Percentiles rank a stretch among this genome's conserved stretches.
Conservation (phyloP, 1,140 invertebrate genomes). For the Tenebrio molitor region DNA sequence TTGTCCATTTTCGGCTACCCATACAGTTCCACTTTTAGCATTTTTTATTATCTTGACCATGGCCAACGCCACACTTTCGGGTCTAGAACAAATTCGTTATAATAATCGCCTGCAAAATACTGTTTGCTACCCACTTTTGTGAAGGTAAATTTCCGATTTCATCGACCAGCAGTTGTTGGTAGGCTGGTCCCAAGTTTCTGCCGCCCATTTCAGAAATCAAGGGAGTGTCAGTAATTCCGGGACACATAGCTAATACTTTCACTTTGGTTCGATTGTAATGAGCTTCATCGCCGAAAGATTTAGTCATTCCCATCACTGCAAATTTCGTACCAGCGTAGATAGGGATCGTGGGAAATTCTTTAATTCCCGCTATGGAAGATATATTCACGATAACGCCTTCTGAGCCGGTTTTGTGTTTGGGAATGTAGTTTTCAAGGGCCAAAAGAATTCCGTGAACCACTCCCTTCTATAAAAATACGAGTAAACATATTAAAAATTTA, state of each 20-base stretch:
- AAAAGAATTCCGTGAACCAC: slow-evolving; percentile 53
- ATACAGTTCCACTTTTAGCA: slow-evolving; percentile 45
- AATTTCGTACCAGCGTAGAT: slow-evolving; percentile 57
- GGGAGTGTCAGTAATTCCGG: slow-evolving; percentile 60
- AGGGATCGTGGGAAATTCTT: slow-evolving; percentile 46
- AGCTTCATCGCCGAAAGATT: slow-evolving; percentile 40
- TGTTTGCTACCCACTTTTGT: neutral
- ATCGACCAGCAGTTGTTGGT: neutral
- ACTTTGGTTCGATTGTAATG: slow-evolving; percentile 60
- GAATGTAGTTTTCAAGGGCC: slow-evolving; percentile 57
- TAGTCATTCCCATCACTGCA: slow-evolving; percentile 53
- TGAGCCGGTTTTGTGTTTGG: slow-evolving; percentile 49
- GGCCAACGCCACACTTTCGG: slow-evolving; percentile 46
- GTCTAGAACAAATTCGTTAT: slow-evolving; percentile 45
- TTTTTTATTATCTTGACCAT: slow-evolving; percentile 49
- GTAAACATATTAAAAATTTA: too few species aligned
- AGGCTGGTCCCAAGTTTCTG: neutral
- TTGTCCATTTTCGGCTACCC: neutral
- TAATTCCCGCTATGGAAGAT: slow-evolving; percentile 51
- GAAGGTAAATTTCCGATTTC: neutral
- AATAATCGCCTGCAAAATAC: neutral
- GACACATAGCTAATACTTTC: slow-evolving; percentile 61
- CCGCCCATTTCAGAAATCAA: slow-evolving; percentile 12
- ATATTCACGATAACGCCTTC: slow-evolving; percentile 57
- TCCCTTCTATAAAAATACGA: slow-evolving; percentile 56